Evolutionary conservation across 1,140 invertebrate species (phyloP).

Genomic region (Pachyrhynchus sulphureomaculatus): DNA sequence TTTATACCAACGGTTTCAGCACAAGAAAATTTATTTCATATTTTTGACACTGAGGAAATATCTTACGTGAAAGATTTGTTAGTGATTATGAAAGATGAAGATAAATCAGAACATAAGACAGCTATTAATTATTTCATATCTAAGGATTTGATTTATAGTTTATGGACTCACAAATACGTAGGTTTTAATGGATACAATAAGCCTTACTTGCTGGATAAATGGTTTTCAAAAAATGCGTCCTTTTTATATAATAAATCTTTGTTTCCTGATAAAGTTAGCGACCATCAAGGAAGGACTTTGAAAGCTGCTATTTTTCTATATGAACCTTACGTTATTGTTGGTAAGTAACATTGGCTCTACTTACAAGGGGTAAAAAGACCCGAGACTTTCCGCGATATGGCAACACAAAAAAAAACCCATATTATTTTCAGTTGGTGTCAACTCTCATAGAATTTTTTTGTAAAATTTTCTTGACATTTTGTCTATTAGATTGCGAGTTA

Average conservation of each 20-base stretch:
- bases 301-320: conserved; percentile 39
- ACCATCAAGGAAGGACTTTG: conserved; percentile 38
- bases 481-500: too few species aligned
- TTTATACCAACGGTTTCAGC: conserved; percentile 19
- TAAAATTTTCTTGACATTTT: too few species aligned
- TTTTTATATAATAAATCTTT: conserved; percentile 34
- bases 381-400: too few species aligned
- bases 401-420: too few species aligned
- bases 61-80: conserved; percentile 34
- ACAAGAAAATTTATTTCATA: conserved; percentile 18
- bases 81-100: conserved; percentile 7
- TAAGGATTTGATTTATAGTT: conserved; percentile 5
- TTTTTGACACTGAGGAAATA: conserved; percentile 30
- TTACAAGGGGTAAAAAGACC: not conserved
- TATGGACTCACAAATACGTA: conserved; percentile 41
- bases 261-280: conserved; percentile 41
- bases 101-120: not conserved
- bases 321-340: conserved; percentile 40
- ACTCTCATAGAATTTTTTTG: too few species aligned
- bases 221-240: conserved; percentile 37
- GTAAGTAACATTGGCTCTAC: conserved; percentile 24
- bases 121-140: not conserved
- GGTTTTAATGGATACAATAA: conserved; percentile 23
- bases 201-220: conserved; percentile 33
- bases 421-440: too few species aligned